phyloP scores from a whole-genome alignment of 2,113 vertebrate genomes.

The Microtus richardsoni region DNA sequence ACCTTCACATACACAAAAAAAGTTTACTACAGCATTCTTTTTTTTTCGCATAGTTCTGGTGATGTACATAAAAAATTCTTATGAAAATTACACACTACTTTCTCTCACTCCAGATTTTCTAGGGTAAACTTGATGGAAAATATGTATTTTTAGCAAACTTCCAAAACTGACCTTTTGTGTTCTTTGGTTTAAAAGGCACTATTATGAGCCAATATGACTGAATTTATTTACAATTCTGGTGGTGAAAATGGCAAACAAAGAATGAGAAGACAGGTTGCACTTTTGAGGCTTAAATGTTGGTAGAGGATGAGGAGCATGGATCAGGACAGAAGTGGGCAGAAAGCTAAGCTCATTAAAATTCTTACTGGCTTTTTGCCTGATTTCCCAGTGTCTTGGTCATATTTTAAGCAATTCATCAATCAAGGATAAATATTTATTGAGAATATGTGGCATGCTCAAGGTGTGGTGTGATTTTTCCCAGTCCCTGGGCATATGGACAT shows the following conservation, averaged over 20 bases:
- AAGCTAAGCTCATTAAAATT: conserved; percentile 72
- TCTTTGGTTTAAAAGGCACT: conserved; percentile 18
- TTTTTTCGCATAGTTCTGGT: not conserved
- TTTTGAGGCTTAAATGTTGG: conserved; percentile 54
- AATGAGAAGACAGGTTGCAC: conserved; percentile 43
- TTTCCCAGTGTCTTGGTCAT: conserved; percentile 71
- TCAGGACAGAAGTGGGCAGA: conserved; percentile 25
- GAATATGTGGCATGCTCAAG: conserved; percentile 54
- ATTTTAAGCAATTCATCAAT: conserved; percentile 77
- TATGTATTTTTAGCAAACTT: conserved; percentile 57
- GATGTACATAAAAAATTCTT: not conserved
- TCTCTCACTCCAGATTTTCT: not conserved
- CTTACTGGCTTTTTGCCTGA: conserved; percentile 47
- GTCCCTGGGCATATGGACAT: conserved; percentile 75
- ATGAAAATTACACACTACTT: not conserved
- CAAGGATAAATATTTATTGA: conserved; percentile 77
- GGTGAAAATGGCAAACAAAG: not conserved
- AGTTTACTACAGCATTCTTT: too few species aligned
- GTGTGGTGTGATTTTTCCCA: conserved; percentile 65
- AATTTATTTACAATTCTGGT: conserved; percentile 52
- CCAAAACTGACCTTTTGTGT: conserved; percentile 45
- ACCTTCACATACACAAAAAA: not conserved
- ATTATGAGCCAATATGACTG: conserved; percentile 8
- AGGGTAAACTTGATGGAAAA: not conserved
- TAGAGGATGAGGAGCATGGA: not conserved